Percentiles rank a stretch among this genome's conserved stretches.
phyloP scores from a whole-genome alignment of 92 coral and sea anemone species.

The Siderastrea radians region DNA sequence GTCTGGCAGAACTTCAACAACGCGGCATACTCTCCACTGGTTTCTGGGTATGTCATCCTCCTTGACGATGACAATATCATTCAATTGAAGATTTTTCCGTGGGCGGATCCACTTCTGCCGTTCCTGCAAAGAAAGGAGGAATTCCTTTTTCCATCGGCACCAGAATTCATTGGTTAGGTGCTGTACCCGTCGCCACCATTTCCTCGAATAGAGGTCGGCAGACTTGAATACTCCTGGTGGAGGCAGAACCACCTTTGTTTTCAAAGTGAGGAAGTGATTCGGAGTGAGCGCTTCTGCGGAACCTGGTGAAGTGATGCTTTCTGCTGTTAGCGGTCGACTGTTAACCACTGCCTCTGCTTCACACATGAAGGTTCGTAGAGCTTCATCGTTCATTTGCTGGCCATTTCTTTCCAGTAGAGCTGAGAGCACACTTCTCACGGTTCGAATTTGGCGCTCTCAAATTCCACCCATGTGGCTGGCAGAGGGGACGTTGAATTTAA shows the following conservation, averaged over 20 bases:
- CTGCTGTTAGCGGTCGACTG: slow-evolving; percentile 37
- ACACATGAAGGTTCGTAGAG: slow-evolving; percentile 36
- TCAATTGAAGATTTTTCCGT: no score
- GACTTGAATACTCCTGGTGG: slow-evolving; percentile 48
- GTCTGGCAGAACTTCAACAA: no score
- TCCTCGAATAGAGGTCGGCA: slow-evolving; percentile 28
- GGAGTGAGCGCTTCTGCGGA: slow-evolving; percentile 38
- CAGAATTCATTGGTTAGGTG: no score
- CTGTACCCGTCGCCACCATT: no score
- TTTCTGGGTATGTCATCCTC: no score
- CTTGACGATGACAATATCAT: no score
- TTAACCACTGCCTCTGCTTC: slow-evolving; percentile 52
- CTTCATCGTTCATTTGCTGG: slow-evolving; percentile 37
- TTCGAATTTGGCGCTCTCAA: slow-evolving; percentile 52
- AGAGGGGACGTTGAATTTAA: slow-evolving; percentile 39
- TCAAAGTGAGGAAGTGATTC: slow-evolving; percentile 48
- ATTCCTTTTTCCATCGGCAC: no score
- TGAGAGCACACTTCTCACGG: slow-evolving; percentile 27
- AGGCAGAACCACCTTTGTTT: slow-evolving; percentile 40
- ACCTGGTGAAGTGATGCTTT: slow-evolving; percentile 37
- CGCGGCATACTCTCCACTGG: no score
- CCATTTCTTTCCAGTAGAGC: slow-evolving; percentile 43
- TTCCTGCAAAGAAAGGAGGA: no score
- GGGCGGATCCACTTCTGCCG: no score
- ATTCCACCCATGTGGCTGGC: slow-evolving; percentile 59